These are phyloP conservation scores for Zosterops borbonicus DNA, from an alignment of 2,113 vertebrate genomes.

Conservation along the genomic window DNA sequence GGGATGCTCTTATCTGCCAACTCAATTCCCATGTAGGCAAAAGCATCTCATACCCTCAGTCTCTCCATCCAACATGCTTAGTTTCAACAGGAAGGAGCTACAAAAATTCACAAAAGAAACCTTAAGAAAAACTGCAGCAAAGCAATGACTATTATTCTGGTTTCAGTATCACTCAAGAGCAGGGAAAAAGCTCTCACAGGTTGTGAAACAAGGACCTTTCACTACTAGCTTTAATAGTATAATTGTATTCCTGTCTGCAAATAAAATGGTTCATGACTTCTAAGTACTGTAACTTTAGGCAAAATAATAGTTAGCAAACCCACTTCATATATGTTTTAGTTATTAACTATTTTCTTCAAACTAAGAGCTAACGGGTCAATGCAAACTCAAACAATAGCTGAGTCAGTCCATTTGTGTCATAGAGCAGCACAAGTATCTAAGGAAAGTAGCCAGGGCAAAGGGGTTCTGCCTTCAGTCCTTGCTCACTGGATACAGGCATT, in stretches of 20 bases:
- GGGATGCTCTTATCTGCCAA: background rate
- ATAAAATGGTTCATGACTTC: background rate
- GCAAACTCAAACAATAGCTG: conserved; percentile 62
- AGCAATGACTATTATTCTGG: background rate
- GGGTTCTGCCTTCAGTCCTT: background rate
- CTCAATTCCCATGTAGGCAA: background rate
- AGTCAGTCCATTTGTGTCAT: conserved; percentile 35
- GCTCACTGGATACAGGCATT: background rate
- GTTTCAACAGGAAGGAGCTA: background rate
- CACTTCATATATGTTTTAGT: background rate
- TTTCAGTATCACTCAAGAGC: background rate
- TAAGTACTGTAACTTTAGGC: background rate
- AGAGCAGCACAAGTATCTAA: conserved; percentile 23
- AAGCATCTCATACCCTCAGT: background rate
- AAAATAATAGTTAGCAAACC: conserved; percentile 58
- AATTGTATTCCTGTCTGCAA: background rate
- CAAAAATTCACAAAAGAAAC: background rate
- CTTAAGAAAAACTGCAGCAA: background rate
- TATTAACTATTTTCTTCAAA: conserved; percentile 56
- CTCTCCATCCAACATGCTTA: background rate
- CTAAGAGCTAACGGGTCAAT: conserved; percentile 29
- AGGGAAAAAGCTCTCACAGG: background rate
- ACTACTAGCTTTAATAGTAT: background rate
- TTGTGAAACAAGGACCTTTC: background rate
- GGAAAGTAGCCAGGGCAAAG: background rate